Evolutionary conservation across 2,888 invertebrate species (phyloP), one percentile per base, ranked within the genome.

Genomic region (Cataglyphis altisquamis): DNA sequence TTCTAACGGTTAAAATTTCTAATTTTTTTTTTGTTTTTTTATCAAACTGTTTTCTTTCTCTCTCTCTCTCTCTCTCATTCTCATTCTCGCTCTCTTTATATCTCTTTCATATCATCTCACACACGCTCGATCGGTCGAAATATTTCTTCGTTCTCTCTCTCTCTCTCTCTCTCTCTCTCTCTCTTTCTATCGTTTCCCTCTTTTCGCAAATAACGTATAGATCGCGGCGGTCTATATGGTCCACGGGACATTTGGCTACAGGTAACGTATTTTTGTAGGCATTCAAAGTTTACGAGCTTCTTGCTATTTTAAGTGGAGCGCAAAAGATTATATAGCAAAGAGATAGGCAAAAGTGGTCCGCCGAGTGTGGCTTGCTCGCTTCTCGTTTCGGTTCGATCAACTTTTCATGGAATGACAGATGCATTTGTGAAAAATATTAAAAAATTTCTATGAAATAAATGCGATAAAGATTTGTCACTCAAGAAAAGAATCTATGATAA

Each of bases 241-340:
- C 92, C 93, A 91, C 92, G 92, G 91, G 93, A 93, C 92, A 92
- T 94, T 94, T 94, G 94, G 93, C 94, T 94, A 92, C 90, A 91
- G 91, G 91, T 92, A 93, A 93, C 92, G 89, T 84, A 83, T 90
- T 85, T 52, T 86, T 86, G 72, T 85, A 89, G 83, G 83, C 84
- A 77, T 86, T 88, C 81, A 82, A 57, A 67, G 85, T 63, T 81
- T 90, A 84, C 81, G 80, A 86, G 70, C 80, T 83, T 85, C 90
- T 75, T 82, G 80, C 82, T 84, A 84, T 41, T 89, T 90, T 82
- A 85, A 82, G 25, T 74, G 86, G 90, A 89, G 86, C 86, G 88
- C 84, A 64, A 82, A 86, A 82, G 81, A 55, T 88, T 86, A 85
- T 64, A 88, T 74, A 89, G 81, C 68, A 70, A 80, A 85, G 75